Base-by-base conservation (phyloP, 2,113 vertebrate genomes). In the Callorhinus ursinus region DNA sequence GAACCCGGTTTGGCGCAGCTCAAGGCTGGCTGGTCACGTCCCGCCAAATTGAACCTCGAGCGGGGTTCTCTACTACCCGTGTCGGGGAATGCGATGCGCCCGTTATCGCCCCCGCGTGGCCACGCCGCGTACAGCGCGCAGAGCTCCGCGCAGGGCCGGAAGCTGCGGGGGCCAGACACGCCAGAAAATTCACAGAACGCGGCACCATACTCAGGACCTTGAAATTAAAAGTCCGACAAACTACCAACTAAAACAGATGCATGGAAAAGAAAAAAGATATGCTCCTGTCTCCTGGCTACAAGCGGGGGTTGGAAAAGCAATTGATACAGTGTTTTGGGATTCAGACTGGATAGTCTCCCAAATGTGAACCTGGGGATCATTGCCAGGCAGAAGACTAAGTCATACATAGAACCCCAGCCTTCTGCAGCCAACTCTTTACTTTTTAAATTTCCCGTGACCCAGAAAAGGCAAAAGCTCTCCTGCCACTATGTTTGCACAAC, bases 61-160 rank as follows among this genome's bases (percentile, higher is more conserved):
- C 42, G 9, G 7, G 1, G 74, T 5, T 77, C 42, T 77, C 26
- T 16, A 15, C 14, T 0, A 7, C 2, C 0, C 1, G 0, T 46
- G 42, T 24, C 1, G 14, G 42, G 26, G 26, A 31, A 31, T 9
- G 67, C 31, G 7, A 4, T 21, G 53, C 51, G 9, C 39, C 28
- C 31, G 15, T 0, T 46, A 2, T 53, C n/a, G 74, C 49, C 80
- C 63, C n/a, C 63, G 72, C 5, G 42, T 53, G 91, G 72, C 42
- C 15, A 33, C 16, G 4, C 22, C 2, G 1, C 11, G 63, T 6
- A 46, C 39, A 0, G 14, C 51, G 4, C 22, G 16, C 71, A 2
- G 39, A 39, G 85, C 49, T 42, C 28, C 31, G 1, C 18, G 10
- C 42, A 16, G 42, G 7, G 26, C 74, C 14, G 14, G 26, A 74